Percentiles rank a stretch among this genome's conserved stretches.
These are phyloP conservation scores for Echinometra lucunter DNA, from an alignment of 53 echinoderm and acorn worm species.

Conservation along the genomic window DNA sequence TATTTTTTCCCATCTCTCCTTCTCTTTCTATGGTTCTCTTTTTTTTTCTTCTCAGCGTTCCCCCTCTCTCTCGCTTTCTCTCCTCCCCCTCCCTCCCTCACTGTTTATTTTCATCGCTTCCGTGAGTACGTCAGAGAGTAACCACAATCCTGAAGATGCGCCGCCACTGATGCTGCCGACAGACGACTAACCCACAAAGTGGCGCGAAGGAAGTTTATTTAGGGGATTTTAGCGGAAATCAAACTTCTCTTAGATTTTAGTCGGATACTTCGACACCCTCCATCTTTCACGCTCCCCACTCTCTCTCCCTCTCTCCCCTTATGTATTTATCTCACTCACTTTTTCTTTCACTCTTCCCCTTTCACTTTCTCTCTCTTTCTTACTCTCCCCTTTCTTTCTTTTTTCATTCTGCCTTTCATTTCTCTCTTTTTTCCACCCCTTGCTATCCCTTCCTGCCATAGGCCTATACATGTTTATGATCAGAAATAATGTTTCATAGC, in stretches of 20 bases:
- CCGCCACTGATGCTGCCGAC: neutral
- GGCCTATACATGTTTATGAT: too few species aligned
- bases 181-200: neutral
- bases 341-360: neutral
- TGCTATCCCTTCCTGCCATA: too few species aligned
- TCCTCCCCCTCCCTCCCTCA: neutral
- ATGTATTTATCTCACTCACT: too few species aligned
- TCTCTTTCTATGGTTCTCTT: neutral
- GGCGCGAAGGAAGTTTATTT: neutral
- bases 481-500: too few species aligned
- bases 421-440: too few species aligned
- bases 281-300: neutral
- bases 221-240: neutral
- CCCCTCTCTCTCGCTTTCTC: neutral
- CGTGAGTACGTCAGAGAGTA: neutral
- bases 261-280: neutral
- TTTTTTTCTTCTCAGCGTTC: neutral
- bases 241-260: neutral
- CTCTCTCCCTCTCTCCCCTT: neutral
- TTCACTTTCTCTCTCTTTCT: neutral
- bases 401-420: neutral
- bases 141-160: neutral
- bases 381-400: neutral
- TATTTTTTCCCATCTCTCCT: neutral
- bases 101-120: constrained; percentile 18